Evolutionary conservation across 1,140 invertebrate genomes (phyloP).

Genomic region (Daktulosphaira vitifoliae): DNA sequence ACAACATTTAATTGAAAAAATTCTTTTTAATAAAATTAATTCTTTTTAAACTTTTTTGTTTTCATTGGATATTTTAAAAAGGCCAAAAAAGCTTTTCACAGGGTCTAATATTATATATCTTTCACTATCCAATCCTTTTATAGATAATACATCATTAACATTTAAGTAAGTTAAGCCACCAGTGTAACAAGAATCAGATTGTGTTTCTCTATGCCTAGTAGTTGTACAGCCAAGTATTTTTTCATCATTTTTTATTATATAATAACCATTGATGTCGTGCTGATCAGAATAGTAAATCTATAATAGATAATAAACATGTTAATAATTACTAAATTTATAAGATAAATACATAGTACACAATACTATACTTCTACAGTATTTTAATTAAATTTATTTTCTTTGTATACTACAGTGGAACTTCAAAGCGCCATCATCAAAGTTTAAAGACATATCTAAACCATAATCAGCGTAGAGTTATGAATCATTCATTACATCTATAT

Average conservation of each 20-base stretch:
- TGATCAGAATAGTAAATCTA: constrained; percentile 44
- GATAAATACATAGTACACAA: no score
- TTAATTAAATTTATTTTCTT: no score
- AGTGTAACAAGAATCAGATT: constrained; percentile 43
- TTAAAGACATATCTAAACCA: no score
- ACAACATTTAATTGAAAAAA: no score
- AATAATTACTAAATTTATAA: no score
- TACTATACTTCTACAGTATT: no score
- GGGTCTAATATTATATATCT: constrained; percentile 44
- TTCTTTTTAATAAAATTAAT: no score
- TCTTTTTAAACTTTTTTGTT: neutral
- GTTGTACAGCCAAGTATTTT: constrained; percentile 42
- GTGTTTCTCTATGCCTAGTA: constrained; percentile 35
- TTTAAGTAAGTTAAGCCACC: constrained; percentile 41
- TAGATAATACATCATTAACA: constrained; percentile 41
- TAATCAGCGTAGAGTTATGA: no score
- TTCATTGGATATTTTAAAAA: constrained; percentile 38
- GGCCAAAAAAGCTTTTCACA: constrained; percentile 45
- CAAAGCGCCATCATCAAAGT: no score
- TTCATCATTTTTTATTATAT: constrained; percentile 41
- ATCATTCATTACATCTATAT: no score
- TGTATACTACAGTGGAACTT: no score
- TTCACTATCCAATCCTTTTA: constrained; percentile 43
- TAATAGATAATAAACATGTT: no score
- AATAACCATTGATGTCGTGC: constrained; percentile 42